Evolutionary conservation across 2,888 invertebrate species (phyloP), one percentile per base, ranked within the genome.

Genomic region (Himalopsyche anomala): DNA sequence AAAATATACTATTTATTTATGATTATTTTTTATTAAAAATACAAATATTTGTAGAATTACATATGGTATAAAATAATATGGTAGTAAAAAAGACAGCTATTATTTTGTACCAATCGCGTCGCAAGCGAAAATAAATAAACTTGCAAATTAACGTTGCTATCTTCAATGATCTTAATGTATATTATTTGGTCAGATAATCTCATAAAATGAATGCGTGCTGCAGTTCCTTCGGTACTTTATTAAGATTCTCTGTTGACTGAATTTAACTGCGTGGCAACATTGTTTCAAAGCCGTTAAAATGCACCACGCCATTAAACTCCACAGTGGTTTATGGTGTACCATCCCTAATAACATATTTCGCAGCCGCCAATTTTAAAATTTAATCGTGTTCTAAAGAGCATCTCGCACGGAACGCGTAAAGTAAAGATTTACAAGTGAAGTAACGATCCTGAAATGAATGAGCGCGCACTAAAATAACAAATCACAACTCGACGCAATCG

Each of bases 401-500:
- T 54, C 55, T 19, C 19, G 56, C 62, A 80, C n/a, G 84, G 56
- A 55, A 54, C 55, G 28, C 36, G 83, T 79, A 55, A 84, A 51
- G 80, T 51, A 79, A 79, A 54, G 81, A 81, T 84, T 84, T 79
- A 84, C 84, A 55, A 74, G 54, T 40, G 56, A 80, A 80, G 42
- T 80, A 80, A 80, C 80, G 42, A 80, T n/a, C 42, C 40, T 36
- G 80, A 80, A 80, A 80, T 79, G 40, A 45, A 19, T 51, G 80
- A 40, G 56, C 38, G 40, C n/a, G n/a, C 84, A 42, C 56, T 28
- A 19, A 81, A 84, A 84, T 81, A 84, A 84, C 81, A 81, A 84
- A 84, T 84, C 84, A 42, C 80, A 69, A 84, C 56, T 84, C 84
- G 81, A 62, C 62, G 62, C 62, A 28, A 62, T 62, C 62, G 62